Evolutionary conservation across 2,888 invertebrate genomes (phyloP), one percentile per base, ranked within the genome.

Genomic region (Gymnosoma rotundatum): DNA sequence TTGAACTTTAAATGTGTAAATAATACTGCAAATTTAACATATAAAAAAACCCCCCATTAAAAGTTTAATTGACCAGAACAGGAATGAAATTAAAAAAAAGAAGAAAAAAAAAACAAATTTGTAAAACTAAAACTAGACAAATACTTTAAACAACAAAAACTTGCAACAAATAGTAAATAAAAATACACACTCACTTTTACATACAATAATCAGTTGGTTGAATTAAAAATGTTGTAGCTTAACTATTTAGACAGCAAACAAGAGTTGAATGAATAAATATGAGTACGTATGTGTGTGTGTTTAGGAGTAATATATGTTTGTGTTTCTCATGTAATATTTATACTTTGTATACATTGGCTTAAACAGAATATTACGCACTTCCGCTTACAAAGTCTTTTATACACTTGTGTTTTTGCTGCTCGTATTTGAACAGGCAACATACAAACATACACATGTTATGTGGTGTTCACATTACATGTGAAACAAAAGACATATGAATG

Each of bases 41-140:
- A 48, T 67, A 48, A 66, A 54, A 73, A 83, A 80, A 25, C 1
- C 1, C 1, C 1, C 76, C 73, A 83, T 83, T 83, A 78, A 83
- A 84, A 84, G 78, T 81, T 84, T 81, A 84, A 84, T 84, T 81
- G 83, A 81, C 78, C 83, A 81, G 61, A 83, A 83, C 63, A 76
- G 69, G 56, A 6, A 75, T 0, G 52, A 66, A 16, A 48, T 38
- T 64, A 61, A 42, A 58, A 32, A 63, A 48, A 0, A 16, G 16
- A 10, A 42, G 18, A 52, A 48, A n/a, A 5, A 48, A 6, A 32
- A 32, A 32, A 1, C 4, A 25, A 25, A 25, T 2, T 4, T 25
- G 4, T n/a, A 48, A 32, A 50, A 52, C 42, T 25, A 14, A 54
- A 52, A 21, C 32, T 56, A 36, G 14, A 38, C n/a, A 32, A 48